These are phyloP conservation scores for Pygocentrus nattereri DNA, from an alignment of 2,797 vertebrate species.

Conservation along the genomic window DNA sequence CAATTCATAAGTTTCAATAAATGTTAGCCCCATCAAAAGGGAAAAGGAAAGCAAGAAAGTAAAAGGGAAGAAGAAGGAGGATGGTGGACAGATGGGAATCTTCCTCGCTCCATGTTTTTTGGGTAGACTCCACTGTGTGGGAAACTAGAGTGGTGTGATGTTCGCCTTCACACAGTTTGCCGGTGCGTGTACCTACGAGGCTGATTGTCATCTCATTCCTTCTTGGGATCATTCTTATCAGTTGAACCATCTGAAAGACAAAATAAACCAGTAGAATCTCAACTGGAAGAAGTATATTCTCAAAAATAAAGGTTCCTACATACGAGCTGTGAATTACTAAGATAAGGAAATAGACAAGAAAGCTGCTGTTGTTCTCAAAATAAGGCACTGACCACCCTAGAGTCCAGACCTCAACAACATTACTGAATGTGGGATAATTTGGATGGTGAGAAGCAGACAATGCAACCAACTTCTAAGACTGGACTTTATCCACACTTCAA, in stretches of 20 bases:
- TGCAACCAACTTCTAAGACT: no score
- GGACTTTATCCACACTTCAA: no score
- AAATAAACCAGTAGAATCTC: not conserved
- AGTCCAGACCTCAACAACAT: no score
- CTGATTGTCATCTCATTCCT: constrained; percentile 76
- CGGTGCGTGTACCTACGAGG: constrained; percentile 79
- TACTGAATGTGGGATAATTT: no score
- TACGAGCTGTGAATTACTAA: no score
- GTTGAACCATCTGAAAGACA: constrained; percentile 67
- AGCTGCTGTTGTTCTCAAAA: no score
- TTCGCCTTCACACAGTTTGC: constrained; percentile 82
- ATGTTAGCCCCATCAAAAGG: constrained; percentile 60
- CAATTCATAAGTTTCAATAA: constrained; percentile 37
- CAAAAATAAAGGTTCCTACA: no score
- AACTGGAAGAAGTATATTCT: not conserved
- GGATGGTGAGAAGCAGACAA: no score
- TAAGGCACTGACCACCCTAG: no score
- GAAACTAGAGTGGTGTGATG: constrained; percentile 72
- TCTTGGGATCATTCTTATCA: constrained; percentile 74
- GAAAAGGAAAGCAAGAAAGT: constrained; percentile 67
- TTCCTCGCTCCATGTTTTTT: constrained; percentile 72
- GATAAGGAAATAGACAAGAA: no score
- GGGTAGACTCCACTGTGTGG: constrained; percentile 69
- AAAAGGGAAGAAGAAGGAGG: constrained; percentile 66
- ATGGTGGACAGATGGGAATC: constrained; percentile 65